Percentiles rank a stretch among this genome's conserved stretches.
Conservation (phyloP, 2,113 vertebrate genomes). For the Mormyrus iriodes region DNA sequence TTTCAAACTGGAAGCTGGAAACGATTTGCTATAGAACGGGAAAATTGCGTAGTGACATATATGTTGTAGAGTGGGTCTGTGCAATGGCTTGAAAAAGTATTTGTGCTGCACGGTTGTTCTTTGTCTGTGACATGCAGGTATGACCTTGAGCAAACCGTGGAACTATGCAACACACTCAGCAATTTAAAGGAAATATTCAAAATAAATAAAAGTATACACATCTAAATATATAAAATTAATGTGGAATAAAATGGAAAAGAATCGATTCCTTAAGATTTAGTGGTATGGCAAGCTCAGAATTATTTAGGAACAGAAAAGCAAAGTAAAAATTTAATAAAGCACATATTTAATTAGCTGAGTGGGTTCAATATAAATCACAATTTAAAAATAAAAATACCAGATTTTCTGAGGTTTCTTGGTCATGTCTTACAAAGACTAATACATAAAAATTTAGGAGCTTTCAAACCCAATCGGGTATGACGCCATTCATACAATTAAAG, state of each 20-base stretch:
- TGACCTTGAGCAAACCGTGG: neutral
- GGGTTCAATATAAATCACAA: neutral
- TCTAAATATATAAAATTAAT: neutral
- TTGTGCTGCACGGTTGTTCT: neutral
- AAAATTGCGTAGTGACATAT: neutral
- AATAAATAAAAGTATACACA: neutral
- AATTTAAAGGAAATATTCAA: neutral
- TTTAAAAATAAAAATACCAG: neutral
- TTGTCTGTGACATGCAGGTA: neutral
- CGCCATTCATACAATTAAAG: neutral
- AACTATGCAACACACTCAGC: neutral
- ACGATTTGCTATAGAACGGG: neutral
- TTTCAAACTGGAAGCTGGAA: neutral
- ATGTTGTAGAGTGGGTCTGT: neutral
- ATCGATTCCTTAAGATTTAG: neutral
- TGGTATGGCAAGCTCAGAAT: neutral
- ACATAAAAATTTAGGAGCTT: neutral
- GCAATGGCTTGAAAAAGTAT: neutral
- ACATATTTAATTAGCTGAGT: neutral
- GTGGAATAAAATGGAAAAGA: neutral
- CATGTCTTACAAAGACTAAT: neutral
- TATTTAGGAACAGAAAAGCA: neutral
- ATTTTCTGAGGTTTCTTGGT: neutral
- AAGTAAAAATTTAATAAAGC: neutral
- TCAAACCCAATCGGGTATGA: neutral